Percentiles rank a stretch among this genome's conserved stretches.
These are phyloP conservation scores for Lucinisca nassula DNA, from an alignment of 2,888 invertebrate genomes.

Conservation along the genomic window DNA sequence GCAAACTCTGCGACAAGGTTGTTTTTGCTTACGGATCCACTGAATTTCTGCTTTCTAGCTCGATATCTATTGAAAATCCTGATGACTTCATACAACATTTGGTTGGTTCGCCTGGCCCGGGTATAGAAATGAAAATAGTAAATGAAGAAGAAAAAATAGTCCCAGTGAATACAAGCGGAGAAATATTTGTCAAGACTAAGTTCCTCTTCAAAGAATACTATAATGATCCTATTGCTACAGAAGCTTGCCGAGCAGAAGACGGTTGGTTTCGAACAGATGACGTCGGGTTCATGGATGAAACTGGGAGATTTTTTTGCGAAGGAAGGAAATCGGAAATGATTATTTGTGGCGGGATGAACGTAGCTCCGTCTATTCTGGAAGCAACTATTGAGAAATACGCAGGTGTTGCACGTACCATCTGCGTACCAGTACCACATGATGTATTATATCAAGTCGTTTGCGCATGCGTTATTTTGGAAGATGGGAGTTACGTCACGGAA, in stretches of 20 bases:
- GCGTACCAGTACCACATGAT: conserved; percentile 62
- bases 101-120: neutral
- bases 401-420: conserved; percentile 23
- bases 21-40: conserved; percentile 19
- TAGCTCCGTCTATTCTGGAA: conserved; percentile 47
- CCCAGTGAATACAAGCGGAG: conserved; percentile 32
- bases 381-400: conserved; percentile 13
- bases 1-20: neutral
- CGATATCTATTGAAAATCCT: neutral
- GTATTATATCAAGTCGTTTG: conserved; percentile 62
- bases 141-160: conserved; percentile 21
- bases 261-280: conserved; percentile 44
- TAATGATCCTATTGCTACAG: conserved; percentile 30
- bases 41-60: neutral
- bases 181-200: conserved; percentile 1
- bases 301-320: conserved; percentile 26
- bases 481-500: conserved; percentile 55
- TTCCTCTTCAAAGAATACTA: conserved; percentile 29
- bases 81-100: neutral
- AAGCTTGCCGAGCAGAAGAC: neutral
- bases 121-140: conserved; percentile 42
- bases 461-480: conserved; percentile 60
- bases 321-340: conserved; percentile 56
- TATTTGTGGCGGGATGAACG: conserved; percentile 48
- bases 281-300: conserved; percentile 1